Evolutionary conservation across 2,888 invertebrate species (phyloP), one percentile per base, ranked within the genome.

Genomic region (Volucella bombylans): DNA sequence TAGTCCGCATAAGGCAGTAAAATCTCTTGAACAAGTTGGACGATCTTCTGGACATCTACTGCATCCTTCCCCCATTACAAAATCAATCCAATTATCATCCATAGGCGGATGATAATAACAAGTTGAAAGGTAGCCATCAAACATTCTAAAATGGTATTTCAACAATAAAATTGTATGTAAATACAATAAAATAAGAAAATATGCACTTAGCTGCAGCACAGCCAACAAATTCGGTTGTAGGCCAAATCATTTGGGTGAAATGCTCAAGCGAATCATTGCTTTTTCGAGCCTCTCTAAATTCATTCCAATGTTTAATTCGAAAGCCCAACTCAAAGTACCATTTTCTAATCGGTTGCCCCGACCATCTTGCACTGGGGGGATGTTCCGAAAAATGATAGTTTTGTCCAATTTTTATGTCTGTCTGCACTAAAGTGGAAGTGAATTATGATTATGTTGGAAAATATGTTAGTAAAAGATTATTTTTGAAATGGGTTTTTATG

Each of bases 1-100:
- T 88, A 90, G 68, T 89, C 89, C 88, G 85, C 92, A 86, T 86
- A 90, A 81, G 31, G 49, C 47, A 4, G 69, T 57, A 74, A 88
- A 88, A 62, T 72, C 68, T 43, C 82, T 54, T 1, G 87, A 87
- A 72, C 87, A 88, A 52, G 87, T 82, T 38, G 76, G 67, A 18
- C 88, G 85, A 1, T 65, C 62, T 11, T 9, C 31, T 8, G 71
- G 55, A 55, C 87, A 88, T 8, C 47, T 23, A 1, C 74, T 61
- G 49, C 88, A 87, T 3, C 68, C 68, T 18, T 11, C 12, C 0
- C 83, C 86, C 6, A 14, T 11, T 9, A 11, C 8, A 54, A 85
- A 86, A 11, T 61, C 61, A 41, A 49, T 31, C 43, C 57, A 43
- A 15, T 67, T 47, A 11, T 50, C 8, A 12, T 45, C 38, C 18